Base-by-base conservation (phyloP, 2,113 vertebrate genomes). In the Tachysurus fulvidraco region DNA sequence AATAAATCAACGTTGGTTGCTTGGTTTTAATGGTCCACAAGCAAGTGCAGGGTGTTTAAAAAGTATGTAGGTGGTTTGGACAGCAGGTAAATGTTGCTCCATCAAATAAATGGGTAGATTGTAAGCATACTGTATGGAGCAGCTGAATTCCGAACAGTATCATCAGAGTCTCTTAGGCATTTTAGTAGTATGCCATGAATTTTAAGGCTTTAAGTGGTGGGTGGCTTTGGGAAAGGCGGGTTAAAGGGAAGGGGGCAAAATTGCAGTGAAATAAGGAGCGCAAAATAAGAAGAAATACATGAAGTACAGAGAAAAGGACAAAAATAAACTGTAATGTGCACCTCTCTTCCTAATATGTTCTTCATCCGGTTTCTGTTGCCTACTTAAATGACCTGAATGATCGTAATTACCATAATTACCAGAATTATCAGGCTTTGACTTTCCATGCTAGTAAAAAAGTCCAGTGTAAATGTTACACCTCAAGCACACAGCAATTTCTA, bases 111-210 rank as follows among this genome's bases (percentile, higher is more conserved):
- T 76, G 57, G 74, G 74, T 62, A 76, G 74, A 90, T 83, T 87
- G 73, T 62, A 83, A 85, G 83, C 88, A 88, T 73, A 85, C n/a
- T n/a, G n/a, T n/a, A n/a, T 87, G 79, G 17, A 54, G 88, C 65
- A 74, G 54, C 81, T 83, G 79, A 83, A 67, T 77, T 60, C 55
- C 67, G 59, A 83, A 83, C 87, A 81, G 57, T 57, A 8, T 85
- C 80, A 79, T 85, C 81, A 30, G 13, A 36, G 59, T 21, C 77
- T 86, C 65, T 81, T 17, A 17, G 14, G 77, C 16, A 79, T 21
- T 16, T 57, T n/a, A 9, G 30, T 79, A 79, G 28, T 79, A 79
- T 79, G 54, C 11, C 4, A 36, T 79, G 77, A 16, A 9, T 71
- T 36, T 19, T 23, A 44, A 65, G n/a, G 65, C 28, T 19, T 44